These are phyloP conservation scores for Prolemur simus DNA, from an alignment of 2,113 vertebrate genomes.

Conservation along the genomic window DNA sequence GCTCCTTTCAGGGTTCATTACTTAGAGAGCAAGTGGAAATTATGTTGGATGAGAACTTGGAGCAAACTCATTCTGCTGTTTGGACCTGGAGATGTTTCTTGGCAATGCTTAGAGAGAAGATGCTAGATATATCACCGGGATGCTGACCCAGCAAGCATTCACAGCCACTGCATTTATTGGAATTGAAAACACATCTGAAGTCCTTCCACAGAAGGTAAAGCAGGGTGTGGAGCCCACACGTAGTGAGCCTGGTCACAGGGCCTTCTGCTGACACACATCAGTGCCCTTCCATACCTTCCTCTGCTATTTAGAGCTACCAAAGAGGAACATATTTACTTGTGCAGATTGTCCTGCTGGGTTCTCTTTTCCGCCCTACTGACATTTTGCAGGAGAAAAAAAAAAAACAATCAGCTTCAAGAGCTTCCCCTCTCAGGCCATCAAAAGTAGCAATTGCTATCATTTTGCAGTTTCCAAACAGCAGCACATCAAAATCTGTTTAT, in stretches of 20 bases:
- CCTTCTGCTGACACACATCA: rapidly evolving
- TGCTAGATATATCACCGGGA: background rate
- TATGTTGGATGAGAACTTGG: constrained; percentile 7
- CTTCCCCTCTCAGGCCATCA: background rate
- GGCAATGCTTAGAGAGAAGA: background rate
- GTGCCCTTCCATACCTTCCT: background rate
- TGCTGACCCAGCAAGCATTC: background rate
- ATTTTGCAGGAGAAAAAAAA: background rate
- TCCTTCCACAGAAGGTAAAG: background rate
- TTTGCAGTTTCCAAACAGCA: background rate
- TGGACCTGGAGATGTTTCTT: background rate
- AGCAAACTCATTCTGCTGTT: background rate
- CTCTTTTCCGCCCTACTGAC: background rate
- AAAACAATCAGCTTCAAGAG: background rate
- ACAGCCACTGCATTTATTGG: background rate
- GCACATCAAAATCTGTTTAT: background rate
- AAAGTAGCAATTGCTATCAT: background rate
- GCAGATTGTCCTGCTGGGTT: background rate
- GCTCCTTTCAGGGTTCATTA: background rate
- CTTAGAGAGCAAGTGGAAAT: constrained; percentile 21
- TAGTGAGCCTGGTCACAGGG: rapidly evolving
- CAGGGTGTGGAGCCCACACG: background rate
- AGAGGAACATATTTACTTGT: background rate
- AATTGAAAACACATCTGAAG: background rate
- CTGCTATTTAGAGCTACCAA: background rate